Percentiles rank a stretch among this genome's conserved stretches.
Conservation (phyloP, 2,888 invertebrate genomes). For the Caenorhabditis japonica region DNA sequence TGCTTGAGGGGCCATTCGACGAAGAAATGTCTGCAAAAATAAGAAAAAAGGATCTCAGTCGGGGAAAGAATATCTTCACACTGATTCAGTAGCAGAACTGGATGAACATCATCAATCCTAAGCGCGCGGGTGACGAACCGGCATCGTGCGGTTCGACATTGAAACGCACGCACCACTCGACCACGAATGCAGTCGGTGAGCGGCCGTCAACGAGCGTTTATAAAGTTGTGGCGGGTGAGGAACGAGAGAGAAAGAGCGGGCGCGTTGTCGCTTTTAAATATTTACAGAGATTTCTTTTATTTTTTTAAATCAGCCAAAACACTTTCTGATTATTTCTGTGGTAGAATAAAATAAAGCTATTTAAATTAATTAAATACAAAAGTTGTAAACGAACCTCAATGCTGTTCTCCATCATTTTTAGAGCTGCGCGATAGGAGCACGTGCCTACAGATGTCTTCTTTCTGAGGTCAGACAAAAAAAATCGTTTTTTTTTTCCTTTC, state of each 20-base stretch:
- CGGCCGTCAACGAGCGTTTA: not conserved
- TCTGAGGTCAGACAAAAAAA: slow-evolving; percentile 7
- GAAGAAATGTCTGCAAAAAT: slow-evolving; percentile 24
- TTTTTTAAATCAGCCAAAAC: no score
- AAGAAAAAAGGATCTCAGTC: slow-evolving; percentile 44
- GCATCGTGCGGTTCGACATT: slow-evolving; percentile 6
- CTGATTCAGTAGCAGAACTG: slow-evolving; percentile 56
- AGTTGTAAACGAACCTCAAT: no score
- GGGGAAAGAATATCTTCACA: slow-evolving; percentile 52
- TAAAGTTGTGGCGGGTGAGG: no score
- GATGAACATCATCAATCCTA: slow-evolving; percentile 38
- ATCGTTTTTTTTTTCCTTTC: no score
- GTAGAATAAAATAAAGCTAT: no score
- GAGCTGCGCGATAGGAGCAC: no score
- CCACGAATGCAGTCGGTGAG: slow-evolving; percentile 23
- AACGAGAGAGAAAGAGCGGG: no score
- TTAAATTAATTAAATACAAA: no score
- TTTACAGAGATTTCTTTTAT: no score
- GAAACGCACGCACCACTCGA: slow-evolving; percentile 39
- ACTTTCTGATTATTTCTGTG: no score
- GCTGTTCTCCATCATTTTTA: no score
- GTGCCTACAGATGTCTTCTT: slow-evolving; percentile 29
- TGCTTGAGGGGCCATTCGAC: slow-evolving; percentile 51
- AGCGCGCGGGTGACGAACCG: slow-evolving; percentile 32
- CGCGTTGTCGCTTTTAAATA: no score